phyloP scores from a whole-genome alignment of 2,797 vertebrate species.

The Centroberyx gerrardi region DNA sequence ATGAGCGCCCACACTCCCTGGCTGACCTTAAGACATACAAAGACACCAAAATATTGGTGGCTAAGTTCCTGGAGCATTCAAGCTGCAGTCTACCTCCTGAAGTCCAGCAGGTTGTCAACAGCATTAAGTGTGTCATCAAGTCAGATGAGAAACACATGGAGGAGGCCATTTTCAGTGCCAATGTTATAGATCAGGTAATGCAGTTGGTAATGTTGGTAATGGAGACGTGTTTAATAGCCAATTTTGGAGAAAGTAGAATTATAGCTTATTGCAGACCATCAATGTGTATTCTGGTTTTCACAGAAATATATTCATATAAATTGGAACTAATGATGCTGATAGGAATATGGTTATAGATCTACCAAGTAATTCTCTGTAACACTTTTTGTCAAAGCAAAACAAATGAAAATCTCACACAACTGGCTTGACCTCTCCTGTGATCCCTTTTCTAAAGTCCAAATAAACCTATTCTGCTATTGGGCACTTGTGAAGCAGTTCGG shows the following conservation, averaged over 20 bases:
- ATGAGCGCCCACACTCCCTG: conserved; percentile 89
- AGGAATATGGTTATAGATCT: background rate
- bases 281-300: background rate
- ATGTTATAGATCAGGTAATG: conserved; percentile 92
- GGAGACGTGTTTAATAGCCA: background rate
- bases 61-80: conserved; percentile 96
- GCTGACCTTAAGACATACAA: conserved; percentile 95
- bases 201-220: background rate
- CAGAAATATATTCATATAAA: background rate
- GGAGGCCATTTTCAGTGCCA: conserved; percentile 94
- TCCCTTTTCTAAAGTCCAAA: background rate
- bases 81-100: conserved; percentile 92
- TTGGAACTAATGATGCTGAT: background rate
- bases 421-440: background rate
- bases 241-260: background rate
- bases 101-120: conserved; percentile 94
- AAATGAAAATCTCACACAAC: background rate
- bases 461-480: background rate
- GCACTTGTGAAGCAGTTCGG: background rate
- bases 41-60: conserved; percentile 95
- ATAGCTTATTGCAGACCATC: background rate
- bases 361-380: background rate
- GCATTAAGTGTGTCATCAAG: conserved; percentile 91
- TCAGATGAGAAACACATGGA: conserved; percentile 95
- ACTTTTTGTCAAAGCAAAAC: background rate